Conservation (phyloP, 1,140 invertebrate genomes). For the Himalopsyche phryganea region DNA sequence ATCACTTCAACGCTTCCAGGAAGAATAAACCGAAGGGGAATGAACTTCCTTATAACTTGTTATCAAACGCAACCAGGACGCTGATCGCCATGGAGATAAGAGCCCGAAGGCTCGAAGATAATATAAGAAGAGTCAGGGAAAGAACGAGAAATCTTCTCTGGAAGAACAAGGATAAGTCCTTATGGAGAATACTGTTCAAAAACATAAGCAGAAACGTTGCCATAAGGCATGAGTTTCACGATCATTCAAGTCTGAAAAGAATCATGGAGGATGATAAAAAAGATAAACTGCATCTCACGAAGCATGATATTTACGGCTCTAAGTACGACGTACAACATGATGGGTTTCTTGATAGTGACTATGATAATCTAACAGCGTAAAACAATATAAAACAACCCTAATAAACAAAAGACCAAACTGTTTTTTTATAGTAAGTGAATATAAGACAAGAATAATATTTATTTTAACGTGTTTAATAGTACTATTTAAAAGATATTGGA, state of each 20-base stretch:
- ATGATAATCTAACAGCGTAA: slow-evolving; percentile 8
- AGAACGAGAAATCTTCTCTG: slow-evolving; percentile 52
- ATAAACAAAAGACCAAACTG: slow-evolving; percentile 5
- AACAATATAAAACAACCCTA: neutral
- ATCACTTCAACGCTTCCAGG: slow-evolving; percentile 9
- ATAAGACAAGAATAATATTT: slow-evolving; percentile 3
- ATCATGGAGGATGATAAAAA: slow-evolving; percentile 30
- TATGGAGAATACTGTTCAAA: slow-evolving; percentile 53
- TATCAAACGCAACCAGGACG: slow-evolving; percentile 51
- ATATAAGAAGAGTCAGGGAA: slow-evolving; percentile 54
- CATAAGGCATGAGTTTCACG: slow-evolving; percentile 50
- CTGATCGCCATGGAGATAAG: slow-evolving; percentile 56
- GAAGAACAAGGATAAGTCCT: slow-evolving; percentile 52
- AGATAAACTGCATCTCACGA: slow-evolving; percentile 9
- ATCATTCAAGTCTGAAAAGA: slow-evolving; percentile 46
- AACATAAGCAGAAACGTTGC: slow-evolving; percentile 52
- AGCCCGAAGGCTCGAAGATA: slow-evolving; percentile 52
- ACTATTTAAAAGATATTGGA: neutral
- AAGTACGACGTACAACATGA: slow-evolving; percentile 24
- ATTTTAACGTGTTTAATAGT: neutral
- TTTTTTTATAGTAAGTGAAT: too few relatives aligned
- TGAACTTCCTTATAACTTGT: slow-evolving; percentile 29
- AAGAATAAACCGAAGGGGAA: slow-evolving; percentile 15
- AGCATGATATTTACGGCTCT: slow-evolving; percentile 14
- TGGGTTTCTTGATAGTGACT: slow-evolving; percentile 20